A percentile compares a stretch with the other conserved stretches of the same genome.
Evolutionary conservation across 2,888 invertebrate genomes (phyloP).

Genomic region (Cynaeus angustus): DNA sequence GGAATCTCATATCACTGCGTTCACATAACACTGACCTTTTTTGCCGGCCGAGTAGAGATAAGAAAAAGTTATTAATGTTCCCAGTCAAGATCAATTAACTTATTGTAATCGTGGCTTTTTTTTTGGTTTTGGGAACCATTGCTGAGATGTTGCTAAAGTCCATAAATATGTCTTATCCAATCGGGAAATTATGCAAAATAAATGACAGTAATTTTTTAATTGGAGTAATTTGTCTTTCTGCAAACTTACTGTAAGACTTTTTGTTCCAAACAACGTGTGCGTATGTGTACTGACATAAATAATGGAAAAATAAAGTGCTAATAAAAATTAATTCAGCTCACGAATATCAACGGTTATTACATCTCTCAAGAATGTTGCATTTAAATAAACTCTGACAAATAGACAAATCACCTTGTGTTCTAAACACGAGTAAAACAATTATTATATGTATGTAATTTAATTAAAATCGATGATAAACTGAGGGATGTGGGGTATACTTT

Average conservation of each 20-base stretch:
- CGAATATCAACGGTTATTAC: slow-evolving; percentile 31
- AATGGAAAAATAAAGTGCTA: slow-evolving; percentile 9
- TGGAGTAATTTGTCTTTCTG: slow-evolving; percentile 27
- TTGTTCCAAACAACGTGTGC: slow-evolving; percentile 15
- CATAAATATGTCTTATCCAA: slow-evolving; percentile 6
- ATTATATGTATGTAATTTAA: background rate
- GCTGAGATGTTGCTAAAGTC: background rate
- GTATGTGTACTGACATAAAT: slow-evolving; percentile 19
- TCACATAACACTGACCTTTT: background rate
- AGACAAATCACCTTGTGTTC: slow-evolving; percentile 30
- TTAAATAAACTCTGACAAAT: slow-evolving; percentile 49
- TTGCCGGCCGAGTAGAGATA: background rate
- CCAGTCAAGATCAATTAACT: slow-evolving; percentile 8
- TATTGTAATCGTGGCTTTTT: background rate
- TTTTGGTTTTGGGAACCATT: background rate
- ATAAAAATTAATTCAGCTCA: slow-evolving; percentile 36
- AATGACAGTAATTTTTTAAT: slow-evolving; percentile 26
- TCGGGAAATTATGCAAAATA: slow-evolving; percentile 21
- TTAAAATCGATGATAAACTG: background rate
- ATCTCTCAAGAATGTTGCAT: slow-evolving; percentile 24
- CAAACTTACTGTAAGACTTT: slow-evolving; percentile 27
- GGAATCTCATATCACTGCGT: slow-evolving; percentile 6
- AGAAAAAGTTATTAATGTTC: slow-evolving; percentile 1
- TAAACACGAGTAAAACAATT: background rate
- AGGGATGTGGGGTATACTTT: background rate